phyloP scores from a whole-genome alignment of 2,113 vertebrate genomes.

The Ifrita kowaldi region DNA sequence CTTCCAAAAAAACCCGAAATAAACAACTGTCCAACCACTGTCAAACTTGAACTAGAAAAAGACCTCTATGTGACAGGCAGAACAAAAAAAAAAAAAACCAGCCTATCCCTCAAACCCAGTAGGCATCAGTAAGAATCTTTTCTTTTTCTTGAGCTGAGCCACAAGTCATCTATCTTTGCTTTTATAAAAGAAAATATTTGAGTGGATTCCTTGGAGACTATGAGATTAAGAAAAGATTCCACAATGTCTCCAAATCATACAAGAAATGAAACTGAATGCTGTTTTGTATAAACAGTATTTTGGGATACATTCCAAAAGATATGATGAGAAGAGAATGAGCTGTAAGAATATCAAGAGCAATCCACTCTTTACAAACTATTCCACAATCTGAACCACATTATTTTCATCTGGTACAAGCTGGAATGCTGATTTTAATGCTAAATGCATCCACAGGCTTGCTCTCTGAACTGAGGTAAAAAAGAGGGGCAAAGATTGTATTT shows the following conservation, averaged over 20 bases:
- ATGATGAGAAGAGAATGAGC: neutral
- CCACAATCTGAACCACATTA: neutral
- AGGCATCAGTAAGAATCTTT: neutral
- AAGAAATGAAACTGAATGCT: neutral
- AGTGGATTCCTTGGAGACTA: slow-evolving; percentile 5
- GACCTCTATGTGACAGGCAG: neutral
- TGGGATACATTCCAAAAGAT: neutral
- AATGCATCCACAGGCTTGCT: neutral
- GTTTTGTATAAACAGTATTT: neutral
- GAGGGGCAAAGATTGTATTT: neutral
- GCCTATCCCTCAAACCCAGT: neutral
- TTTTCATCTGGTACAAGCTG: neutral
- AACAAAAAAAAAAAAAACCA: no score
- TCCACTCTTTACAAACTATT: neutral
- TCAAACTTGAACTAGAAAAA: neutral
- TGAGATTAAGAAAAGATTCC: slow-evolving; percentile 31
- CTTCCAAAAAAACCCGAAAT: neutral
- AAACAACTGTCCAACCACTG: neutral
- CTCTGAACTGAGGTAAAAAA: neutral
- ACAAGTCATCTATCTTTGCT: neutral
- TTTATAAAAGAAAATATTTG: neutral
- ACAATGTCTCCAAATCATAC: neutral
- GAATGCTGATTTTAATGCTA: neutral
- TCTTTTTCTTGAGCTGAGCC: neutral
- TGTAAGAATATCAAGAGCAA: neutral